Evolutionary conservation across 2,113 vertebrate species (phyloP), one percentile per base, ranked within the genome.

Genomic region (Zosterops borbonicus): DNA sequence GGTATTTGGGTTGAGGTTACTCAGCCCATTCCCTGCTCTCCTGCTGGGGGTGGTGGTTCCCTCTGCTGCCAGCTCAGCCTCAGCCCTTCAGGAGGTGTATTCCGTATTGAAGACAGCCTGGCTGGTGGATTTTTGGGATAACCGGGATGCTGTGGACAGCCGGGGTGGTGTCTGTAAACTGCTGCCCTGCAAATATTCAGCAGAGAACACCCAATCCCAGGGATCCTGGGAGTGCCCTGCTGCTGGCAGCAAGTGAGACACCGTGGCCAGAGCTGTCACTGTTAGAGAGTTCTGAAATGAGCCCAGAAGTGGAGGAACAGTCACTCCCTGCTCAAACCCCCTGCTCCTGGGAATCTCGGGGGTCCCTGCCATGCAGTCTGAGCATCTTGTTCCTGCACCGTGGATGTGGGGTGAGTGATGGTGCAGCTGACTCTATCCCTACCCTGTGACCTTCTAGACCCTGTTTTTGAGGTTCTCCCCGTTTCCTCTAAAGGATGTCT

Each of bases 131-230:
- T 59, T 25, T 7, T 23, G 68, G 59, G 37, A 24, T 67, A 83
- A 31, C 4, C 1, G 0, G 73, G 83, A 28, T 68, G 86, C 25
- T 47, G 47, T 23, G 67, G 62, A 17, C 33, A 25, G 52, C 42
- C 75, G 22, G 50, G 41, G 28, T 5, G 19, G 44, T 78, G 77
- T n/a, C 29, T 59, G 42, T 33, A 15, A 81, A 19, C 3, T 64
- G 25, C 19, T 85, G 68, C 33, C 39, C 46, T 53, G n/a, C 11
- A 27, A 35, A 64, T 42, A n/a, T 2, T 42, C 65, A 23, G n/a
- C 19, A 19, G 44, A 42, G 44, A 28, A 5, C 1, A 0, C 11
- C 18, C 0, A 9, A 3, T 22, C 8, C 31, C 37, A 0, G 5
- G 46, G 64, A 18, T 74, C 22, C 63, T 58, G 58, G 16, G 3